Evolutionary conservation across 2,888 invertebrate species (phyloP).

Genomic region (Erebia aethiops): DNA sequence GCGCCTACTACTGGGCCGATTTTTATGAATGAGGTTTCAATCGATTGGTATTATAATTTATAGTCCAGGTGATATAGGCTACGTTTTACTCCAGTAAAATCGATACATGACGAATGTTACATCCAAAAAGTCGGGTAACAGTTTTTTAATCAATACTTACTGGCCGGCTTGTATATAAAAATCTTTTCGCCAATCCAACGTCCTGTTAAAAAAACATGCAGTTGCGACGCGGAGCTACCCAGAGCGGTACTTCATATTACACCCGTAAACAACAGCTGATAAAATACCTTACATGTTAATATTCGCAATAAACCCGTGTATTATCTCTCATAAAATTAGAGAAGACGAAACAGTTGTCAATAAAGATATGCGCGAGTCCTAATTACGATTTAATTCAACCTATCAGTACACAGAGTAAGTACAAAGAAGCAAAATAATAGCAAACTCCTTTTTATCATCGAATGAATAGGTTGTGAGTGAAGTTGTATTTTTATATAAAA

Average conservation of each 20-base stretch:
- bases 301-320: neutral
- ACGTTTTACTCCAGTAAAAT: too few relatives aligned
- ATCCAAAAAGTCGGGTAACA: too few relatives aligned
- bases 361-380: conserved; percentile 15
- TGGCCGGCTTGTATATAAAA: neutral
- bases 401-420: conserved; percentile 5
- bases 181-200: neutral
- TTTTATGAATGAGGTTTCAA: too few relatives aligned
- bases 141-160: too few relatives aligned
- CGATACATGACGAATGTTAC: too few relatives aligned
- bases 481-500: neutral
- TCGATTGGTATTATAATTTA: too few relatives aligned
- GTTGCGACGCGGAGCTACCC: conserved; percentile 6
- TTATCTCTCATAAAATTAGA: neutral
- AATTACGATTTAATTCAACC: conserved; percentile 16
- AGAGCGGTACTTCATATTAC: neutral
- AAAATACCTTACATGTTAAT: neutral
- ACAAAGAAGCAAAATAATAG: neutral
- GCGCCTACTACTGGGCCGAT: too few relatives aligned
- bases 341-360: neutral
- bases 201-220: neutral
- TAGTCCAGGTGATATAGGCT: too few relatives aligned
- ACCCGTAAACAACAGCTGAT: neutral
- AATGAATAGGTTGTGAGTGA: conserved; percentile 23
- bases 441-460: conserved; percentile 18